Base-by-base conservation (phyloP, 1,140 invertebrate species). In the Drosophila littoralis region DNA sequence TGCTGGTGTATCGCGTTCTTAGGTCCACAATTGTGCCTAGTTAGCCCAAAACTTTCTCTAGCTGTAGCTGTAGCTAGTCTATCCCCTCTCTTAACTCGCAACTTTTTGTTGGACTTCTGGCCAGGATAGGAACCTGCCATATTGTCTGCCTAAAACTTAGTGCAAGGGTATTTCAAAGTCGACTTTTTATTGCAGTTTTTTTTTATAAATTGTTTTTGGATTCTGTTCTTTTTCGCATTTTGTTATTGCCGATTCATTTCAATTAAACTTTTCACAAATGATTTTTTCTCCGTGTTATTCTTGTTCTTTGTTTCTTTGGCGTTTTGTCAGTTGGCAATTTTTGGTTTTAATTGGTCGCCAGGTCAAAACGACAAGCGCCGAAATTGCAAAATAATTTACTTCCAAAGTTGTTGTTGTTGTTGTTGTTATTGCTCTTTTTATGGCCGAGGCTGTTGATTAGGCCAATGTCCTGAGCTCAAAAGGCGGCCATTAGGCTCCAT, bases 331-430 rank as follows among this genome's bases (percentile, higher is more conserved):
- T 67, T 68, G 74, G 70, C 50, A 61, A 67, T 75, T 78, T 69
- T 82, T 28, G 48, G 58, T 83, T 75, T 84, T 84, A 85, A 84
- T 84, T 84, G 81, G 69, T 43, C 65, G 52, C 52, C 77, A 77
- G 81, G 81, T 85, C 73, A 74, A 76, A 72, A 17, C 43, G 66
- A 54, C 63, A 63, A 80, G 40, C 76, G 50, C 52, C 64, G 73
- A 59, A 78, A 85, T 81, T 77, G 65, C 66, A 50, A 33, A 50
- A 32, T 50, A 50, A 50, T 50, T 13, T 50, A 50, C 22, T 32
- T 6, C 12, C 28, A 32, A 28, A 35, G 38, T 9, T 54, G 40
- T 33, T 46, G 6, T 51, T 54, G 46, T 51, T 65, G 50, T 32
- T 50, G 43, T 46, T 58, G n/a, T 38, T 42, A 65, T 55, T 35